Percentiles rank a stretch among this genome's conserved stretches.
Evolutionary conservation across 2,113 vertebrate genomes (phyloP).

Genomic region (Datnioides undecimradiatus): DNA sequence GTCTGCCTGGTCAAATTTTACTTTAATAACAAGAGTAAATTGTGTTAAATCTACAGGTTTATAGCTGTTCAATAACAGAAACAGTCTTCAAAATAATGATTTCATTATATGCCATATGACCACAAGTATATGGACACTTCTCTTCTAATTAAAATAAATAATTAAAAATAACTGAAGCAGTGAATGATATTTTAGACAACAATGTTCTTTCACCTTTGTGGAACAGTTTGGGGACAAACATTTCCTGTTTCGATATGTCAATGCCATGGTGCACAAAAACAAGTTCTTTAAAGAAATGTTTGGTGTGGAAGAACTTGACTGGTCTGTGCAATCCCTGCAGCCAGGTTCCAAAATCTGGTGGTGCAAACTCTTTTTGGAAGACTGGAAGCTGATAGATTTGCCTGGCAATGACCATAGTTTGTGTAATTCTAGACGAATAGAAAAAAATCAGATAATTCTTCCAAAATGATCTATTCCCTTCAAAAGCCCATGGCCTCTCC

Average conservation of each 20-base stretch:
- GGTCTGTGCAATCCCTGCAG: background rate
- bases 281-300: background rate
- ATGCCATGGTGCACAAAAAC: background rate
- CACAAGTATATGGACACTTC: background rate
- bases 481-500: background rate
- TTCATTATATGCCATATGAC: too few relatives aligned
- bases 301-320: background rate
- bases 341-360: background rate
- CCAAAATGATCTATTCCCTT: slow-evolving; percentile 7
- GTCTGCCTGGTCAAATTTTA: background rate
- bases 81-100: slow-evolving; percentile 6
- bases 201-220: too few relatives aligned
- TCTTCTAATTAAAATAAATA: background rate
- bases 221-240: background rate
- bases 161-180: too few relatives aligned
- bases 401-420: background rate
- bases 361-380: background rate
- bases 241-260: background rate
- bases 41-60: background rate
- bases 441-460: background rate
- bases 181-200: too few relatives aligned
- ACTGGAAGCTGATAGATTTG: background rate
- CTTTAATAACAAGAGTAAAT: background rate
- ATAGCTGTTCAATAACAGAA: background rate
- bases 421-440: background rate